phyloP scores from a whole-genome alignment of 2,113 vertebrate species.

The Pseudopodoces humilis region DNA sequence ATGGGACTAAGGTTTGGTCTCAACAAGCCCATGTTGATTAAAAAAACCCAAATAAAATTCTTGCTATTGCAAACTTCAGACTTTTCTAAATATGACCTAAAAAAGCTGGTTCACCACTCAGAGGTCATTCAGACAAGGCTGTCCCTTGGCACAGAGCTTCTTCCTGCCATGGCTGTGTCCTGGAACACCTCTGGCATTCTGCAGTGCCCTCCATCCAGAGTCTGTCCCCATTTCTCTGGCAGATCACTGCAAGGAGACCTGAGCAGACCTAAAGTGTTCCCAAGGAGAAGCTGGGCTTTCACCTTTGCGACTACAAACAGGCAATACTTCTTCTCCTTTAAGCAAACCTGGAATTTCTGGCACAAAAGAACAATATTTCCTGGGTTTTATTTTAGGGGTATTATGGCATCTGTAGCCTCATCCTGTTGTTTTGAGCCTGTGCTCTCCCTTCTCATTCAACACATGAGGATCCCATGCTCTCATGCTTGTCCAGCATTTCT shows the following conservation, averaged over 20 bases:
- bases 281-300: neutral
- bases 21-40: neutral
- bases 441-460: neutral
- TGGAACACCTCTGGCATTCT: neutral
- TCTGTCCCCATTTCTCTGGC: neutral
- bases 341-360: neutral
- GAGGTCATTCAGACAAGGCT: neutral
- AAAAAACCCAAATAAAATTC: neutral
- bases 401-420: neutral
- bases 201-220: rapidly evolving
- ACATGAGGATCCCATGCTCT: neutral
- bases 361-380: neutral
- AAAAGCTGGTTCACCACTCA: neutral
- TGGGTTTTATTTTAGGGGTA: neutral
- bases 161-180: neutral
- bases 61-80: neutral
- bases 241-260: neutral
- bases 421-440: neutral
- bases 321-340: neutral
- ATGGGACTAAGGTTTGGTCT: neutral
- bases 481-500: neutral
- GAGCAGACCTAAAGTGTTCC: neutral
- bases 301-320: neutral
- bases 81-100: neutral
- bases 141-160: neutral